A percentile compares a stretch with the other conserved stretches of the same genome.
Conservation (phyloP, 2,113 vertebrate species). For the Rafetus swinhoei region DNA sequence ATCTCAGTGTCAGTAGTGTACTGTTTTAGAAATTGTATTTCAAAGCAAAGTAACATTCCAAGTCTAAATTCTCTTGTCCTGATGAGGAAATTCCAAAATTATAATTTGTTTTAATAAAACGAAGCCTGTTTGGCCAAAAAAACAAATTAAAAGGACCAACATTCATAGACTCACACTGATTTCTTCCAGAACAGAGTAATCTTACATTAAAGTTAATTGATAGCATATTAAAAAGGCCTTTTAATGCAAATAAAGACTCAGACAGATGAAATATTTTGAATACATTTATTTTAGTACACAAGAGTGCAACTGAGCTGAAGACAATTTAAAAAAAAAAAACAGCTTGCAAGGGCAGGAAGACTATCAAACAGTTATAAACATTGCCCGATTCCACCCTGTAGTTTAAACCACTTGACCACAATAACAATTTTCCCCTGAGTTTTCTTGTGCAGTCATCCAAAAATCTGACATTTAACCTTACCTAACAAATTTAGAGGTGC, state of each 20-base stretch:
- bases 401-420: neutral
- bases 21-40: neutral
- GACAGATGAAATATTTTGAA: slow-evolving; percentile 70
- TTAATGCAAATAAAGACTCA: slow-evolving; percentile 72
- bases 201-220: neutral
- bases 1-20: neutral
- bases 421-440: neutral
- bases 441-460: slow-evolving; percentile 19
- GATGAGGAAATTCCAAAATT: neutral
- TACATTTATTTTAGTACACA: slow-evolving; percentile 78
- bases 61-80: neutral
- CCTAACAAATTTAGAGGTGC: neutral
- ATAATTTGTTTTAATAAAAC: neutral
- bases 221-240: neutral
- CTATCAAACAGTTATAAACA: neutral
- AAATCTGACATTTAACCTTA: slow-evolving; percentile 4
- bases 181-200: neutral
- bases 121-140: fast-evolving
- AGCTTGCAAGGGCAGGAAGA: slow-evolving; percentile 20
- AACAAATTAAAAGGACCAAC: neutral
- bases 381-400: neutral
- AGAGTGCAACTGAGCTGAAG: slow-evolving; percentile 63
- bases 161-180: neutral
- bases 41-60: neutral
- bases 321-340: neutral